Percentiles rank a stretch among this genome's conserved stretches.
Evolutionary conservation across 1,140 invertebrate genomes (phyloP).

Genomic region (Orussus abietinus): DNA sequence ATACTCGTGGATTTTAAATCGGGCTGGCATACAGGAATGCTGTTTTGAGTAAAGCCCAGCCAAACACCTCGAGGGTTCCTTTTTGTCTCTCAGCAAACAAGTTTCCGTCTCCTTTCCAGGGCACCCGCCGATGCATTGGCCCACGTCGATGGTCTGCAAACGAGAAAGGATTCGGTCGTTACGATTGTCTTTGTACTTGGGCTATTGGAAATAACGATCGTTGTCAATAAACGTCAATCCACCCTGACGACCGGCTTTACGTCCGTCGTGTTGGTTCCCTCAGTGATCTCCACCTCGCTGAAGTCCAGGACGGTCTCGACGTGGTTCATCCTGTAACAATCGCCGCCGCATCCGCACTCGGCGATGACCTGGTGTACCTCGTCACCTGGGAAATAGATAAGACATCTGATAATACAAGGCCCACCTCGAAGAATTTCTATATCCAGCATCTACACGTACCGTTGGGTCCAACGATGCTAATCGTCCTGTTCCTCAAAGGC

Average conservation of each 20-base stretch:
- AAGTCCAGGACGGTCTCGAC: slow-evolving; percentile 48
- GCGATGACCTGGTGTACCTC: slow-evolving; percentile 47
- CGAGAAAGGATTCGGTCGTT: background rate
- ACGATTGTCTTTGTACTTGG: background rate
- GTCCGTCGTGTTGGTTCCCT: slow-evolving; percentile 39
- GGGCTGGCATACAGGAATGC: slow-evolving; percentile 44
- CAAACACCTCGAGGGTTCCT: slow-evolving; percentile 44
- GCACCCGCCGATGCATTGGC: slow-evolving; percentile 52
- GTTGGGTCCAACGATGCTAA: slow-evolving; percentile 53
- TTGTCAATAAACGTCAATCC: slow-evolving; percentile 15
- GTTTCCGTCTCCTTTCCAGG: slow-evolving; percentile 41
- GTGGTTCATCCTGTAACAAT: slow-evolving; percentile 46
- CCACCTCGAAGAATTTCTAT: slow-evolving; percentile 1
- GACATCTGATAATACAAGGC: slow-evolving; percentile 6
- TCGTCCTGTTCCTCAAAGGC: slow-evolving; percentile 48
- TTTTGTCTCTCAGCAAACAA: slow-evolving; percentile 46
- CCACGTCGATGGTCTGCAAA: slow-evolving; percentile 52
- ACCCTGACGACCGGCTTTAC: slow-evolving; percentile 39
- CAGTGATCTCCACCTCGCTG: slow-evolving; percentile 38
- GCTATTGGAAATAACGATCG: background rate
- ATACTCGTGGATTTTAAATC: slow-evolving; percentile 51
- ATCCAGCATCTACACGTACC: slow-evolving; percentile 28
- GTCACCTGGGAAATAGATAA: slow-evolving; percentile 31
- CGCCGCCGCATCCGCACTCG: slow-evolving; percentile 42
- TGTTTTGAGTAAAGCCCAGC: slow-evolving; percentile 44